Percentiles rank a stretch among this genome's conserved stretches.
Evolutionary conservation across 2,888 invertebrate genomes (phyloP).

Genomic region (Vesta saturnalis): DNA sequence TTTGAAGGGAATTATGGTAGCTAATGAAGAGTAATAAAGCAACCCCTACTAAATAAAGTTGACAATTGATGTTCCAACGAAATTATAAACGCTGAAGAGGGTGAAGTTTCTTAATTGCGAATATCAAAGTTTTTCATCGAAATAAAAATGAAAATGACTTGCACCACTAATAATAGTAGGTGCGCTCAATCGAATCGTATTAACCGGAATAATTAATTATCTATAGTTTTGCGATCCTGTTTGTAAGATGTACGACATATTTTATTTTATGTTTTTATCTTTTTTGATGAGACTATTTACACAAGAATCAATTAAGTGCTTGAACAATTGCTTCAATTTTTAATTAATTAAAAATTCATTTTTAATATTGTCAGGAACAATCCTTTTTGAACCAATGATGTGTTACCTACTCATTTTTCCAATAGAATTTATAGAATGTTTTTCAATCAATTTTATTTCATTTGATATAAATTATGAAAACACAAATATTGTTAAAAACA

Average conservation of each 20-base stretch:
- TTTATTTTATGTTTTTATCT: not conserved
- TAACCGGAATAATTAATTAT: not conserved
- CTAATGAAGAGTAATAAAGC: not conserved
- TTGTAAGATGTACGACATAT: not conserved
- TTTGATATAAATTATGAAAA: too few species aligned
- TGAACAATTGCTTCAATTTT: not conserved
- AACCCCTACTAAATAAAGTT: not conserved
- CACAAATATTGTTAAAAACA: too few species aligned
- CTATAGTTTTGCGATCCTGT: not conserved
- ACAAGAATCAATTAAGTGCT: not conserved
- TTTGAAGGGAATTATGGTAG: not conserved
- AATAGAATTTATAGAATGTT: too few species aligned
- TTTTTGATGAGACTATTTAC: not conserved
- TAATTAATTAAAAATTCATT: slow-evolving; percentile 1
- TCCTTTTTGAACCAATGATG: not conserved
- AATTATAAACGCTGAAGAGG: not conserved
- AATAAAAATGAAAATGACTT: not conserved
- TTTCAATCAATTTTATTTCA: too few species aligned
- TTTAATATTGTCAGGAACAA: not conserved
- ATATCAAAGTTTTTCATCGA: not conserved
- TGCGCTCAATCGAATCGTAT: not conserved
- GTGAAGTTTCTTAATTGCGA: not conserved
- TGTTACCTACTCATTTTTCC: not conserved
- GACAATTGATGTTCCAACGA: not conserved
- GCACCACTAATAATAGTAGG: not conserved